A percentile compares a stretch with the other conserved stretches of the same genome.
Evolutionary conservation across 2,113 vertebrate genomes (phyloP).

Genomic region (Nothocercus nigrocapillus): DNA sequence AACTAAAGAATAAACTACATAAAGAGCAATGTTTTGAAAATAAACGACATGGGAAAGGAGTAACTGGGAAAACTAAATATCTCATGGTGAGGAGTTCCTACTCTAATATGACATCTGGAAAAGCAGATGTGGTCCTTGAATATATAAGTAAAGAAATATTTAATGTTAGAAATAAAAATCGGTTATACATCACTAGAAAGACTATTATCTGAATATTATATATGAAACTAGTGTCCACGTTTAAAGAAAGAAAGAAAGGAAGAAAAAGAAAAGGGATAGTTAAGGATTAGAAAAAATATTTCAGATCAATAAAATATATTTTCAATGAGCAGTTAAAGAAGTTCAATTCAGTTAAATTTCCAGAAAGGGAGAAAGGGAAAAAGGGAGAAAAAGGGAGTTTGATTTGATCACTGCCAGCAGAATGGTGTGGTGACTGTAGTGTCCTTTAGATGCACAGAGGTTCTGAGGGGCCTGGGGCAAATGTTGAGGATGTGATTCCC

Average conservation of each 20-base stretch:
- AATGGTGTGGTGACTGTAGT: not conserved
- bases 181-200: not conserved
- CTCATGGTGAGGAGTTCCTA: not conserved
- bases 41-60: not conserved
- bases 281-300: not conserved
- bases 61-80: not conserved
- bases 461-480: not conserved
- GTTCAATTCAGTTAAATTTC: not conserved
- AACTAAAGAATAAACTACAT: not conserved
- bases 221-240: not conserved
- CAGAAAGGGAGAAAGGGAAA: not conserved
- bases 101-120: not conserved
- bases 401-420: not conserved
- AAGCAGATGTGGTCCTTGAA: not conserved
- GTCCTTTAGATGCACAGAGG: not conserved
- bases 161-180: not conserved
- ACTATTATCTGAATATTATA: not conserved
- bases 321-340: not conserved
- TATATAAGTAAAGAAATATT: not conserved
- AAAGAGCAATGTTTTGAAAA: not conserved
- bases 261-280: not conserved
- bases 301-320: not conserved
- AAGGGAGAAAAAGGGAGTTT: too few relatives aligned
- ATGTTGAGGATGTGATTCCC: fast-evolving
- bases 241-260: not conserved